Evolutionary conservation across 2,888 invertebrate genomes (phyloP).

Genomic region (Atherix ibis): DNA sequence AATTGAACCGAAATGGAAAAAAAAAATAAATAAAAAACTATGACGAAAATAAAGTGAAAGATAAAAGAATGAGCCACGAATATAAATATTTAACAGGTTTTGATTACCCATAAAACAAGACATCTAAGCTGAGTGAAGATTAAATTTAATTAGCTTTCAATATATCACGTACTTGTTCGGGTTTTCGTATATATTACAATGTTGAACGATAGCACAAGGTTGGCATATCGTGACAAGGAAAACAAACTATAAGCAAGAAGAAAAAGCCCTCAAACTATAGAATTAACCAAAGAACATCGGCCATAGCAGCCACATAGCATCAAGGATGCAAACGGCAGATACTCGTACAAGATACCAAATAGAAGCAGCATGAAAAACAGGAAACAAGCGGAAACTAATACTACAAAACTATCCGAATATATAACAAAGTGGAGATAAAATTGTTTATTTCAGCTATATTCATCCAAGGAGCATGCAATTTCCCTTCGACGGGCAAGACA

Average conservation of each 20-base stretch:
- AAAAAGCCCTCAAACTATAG: too few species aligned
- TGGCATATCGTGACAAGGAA: background rate
- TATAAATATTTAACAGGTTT: conserved; percentile 10
- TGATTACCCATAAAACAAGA: conserved; percentile 11
- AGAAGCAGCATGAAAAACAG: background rate
- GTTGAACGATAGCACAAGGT: background rate
- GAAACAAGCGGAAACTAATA: conserved; percentile 1
- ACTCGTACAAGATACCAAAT: conserved; percentile 1
- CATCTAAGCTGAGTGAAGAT: conserved; percentile 9
- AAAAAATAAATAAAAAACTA: too few species aligned
- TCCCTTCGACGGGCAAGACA: background rate
- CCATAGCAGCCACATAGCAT: background rate
- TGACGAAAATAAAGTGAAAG: too few species aligned
- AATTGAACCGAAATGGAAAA: too few species aligned
- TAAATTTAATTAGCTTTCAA: conserved; percentile 16
- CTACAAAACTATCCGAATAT: too few species aligned
- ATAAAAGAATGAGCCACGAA: too few species aligned
- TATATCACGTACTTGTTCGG: conserved; percentile 12
- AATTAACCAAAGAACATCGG: too few species aligned
- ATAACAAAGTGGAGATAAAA: too few species aligned
- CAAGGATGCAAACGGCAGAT: conserved; percentile 1
- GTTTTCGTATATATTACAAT: conserved; percentile 1
- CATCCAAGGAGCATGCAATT: too few species aligned
- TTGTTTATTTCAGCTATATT: too few species aligned
- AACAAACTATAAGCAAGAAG: background rate